Evolutionary conservation across 2,113 vertebrate species (phyloP).

Genomic region (Anarhynchus alexandrinus): DNA sequence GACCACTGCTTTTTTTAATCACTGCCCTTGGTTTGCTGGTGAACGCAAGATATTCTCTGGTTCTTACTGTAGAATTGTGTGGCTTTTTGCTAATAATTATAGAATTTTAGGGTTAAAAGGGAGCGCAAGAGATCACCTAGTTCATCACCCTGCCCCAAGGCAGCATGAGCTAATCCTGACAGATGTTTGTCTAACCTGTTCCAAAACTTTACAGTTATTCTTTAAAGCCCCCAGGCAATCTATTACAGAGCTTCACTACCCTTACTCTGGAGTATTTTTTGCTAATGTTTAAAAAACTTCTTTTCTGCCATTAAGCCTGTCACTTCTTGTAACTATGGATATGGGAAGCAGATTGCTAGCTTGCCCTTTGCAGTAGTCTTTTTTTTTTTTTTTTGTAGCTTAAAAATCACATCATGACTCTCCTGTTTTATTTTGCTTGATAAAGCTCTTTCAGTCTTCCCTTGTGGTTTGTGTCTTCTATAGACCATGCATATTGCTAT

Average conservation of each 20-base stretch:
- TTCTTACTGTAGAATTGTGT: not conserved
- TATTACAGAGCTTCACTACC: not conserved
- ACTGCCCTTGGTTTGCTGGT: not conserved
- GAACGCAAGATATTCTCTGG: not conserved
- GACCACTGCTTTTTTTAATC: not conserved
- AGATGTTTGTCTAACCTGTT: conserved; percentile 54
- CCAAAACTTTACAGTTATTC: conserved; percentile 24
- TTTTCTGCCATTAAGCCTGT: not conserved
- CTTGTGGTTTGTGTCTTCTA: not conserved
- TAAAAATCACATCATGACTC: not conserved
- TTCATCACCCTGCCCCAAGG: conserved; percentile 35
- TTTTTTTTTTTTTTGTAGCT: not conserved
- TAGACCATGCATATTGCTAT: not conserved
- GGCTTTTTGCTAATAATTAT: not conserved
- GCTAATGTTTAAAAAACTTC: not conserved
- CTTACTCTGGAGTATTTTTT: conserved; percentile 12
- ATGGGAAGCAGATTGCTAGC: not conserved
- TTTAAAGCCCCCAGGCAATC: conserved; percentile 30
- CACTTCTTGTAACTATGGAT: conserved; percentile 15
- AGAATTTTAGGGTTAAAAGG: conserved; percentile 26
- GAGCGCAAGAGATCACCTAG: not conserved
- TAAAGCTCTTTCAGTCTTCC: not conserved
- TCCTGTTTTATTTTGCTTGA: not conserved
- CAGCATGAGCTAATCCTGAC: conserved; percentile 51
- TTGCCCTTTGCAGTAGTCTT: not conserved